These are phyloP conservation scores for Anableps anableps DNA, from an alignment of 2,797 vertebrate species.

Conservation along the genomic window DNA sequence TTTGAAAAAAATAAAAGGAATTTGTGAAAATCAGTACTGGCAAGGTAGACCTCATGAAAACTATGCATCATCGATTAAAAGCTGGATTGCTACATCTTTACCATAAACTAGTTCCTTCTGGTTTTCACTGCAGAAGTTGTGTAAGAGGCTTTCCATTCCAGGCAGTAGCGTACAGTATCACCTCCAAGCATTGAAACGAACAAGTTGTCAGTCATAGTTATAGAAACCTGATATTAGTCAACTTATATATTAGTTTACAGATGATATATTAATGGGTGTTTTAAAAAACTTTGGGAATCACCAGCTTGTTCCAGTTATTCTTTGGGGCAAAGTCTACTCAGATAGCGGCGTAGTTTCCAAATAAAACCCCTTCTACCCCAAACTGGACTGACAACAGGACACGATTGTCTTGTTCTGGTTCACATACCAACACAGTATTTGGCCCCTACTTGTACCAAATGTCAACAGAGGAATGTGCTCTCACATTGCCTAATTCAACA, in stretches of 20 bases:
- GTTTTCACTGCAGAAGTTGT: not conserved
- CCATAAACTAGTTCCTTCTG: not conserved
- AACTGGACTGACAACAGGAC: slow-evolving; percentile 17
- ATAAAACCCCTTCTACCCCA: slow-evolving; percentile 12
- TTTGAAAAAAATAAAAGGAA: not conserved
- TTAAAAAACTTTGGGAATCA: slow-evolving; percentile 11
- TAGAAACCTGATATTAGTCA: not conserved
- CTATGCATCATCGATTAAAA: not conserved
- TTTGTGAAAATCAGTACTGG: not conserved
- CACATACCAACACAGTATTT: slow-evolving; percentile 7
- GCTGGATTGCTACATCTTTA: not conserved
- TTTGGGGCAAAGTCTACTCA: slow-evolving; percentile 38
- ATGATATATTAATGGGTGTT: not conserved
- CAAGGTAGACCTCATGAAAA: not conserved
- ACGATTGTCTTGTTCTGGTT: slow-evolving; percentile 19
- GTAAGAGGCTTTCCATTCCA: not conserved
- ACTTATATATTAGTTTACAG: not conserved
- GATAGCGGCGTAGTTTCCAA: slow-evolving; percentile 33
- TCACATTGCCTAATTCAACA: slow-evolving; percentile 12
- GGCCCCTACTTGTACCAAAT: slow-evolving; percentile 8
- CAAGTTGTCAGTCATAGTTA: not conserved
- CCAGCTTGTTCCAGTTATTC: not conserved
- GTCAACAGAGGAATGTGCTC: slow-evolving; percentile 46
- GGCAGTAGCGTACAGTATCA: not conserved
- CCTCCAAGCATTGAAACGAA: not conserved